A percentile compares a stretch with the other conserved stretches of the same genome.
phyloP scores from a whole-genome alignment of 2,888 invertebrate species.

The Eristalis arbustorum region DNA sequence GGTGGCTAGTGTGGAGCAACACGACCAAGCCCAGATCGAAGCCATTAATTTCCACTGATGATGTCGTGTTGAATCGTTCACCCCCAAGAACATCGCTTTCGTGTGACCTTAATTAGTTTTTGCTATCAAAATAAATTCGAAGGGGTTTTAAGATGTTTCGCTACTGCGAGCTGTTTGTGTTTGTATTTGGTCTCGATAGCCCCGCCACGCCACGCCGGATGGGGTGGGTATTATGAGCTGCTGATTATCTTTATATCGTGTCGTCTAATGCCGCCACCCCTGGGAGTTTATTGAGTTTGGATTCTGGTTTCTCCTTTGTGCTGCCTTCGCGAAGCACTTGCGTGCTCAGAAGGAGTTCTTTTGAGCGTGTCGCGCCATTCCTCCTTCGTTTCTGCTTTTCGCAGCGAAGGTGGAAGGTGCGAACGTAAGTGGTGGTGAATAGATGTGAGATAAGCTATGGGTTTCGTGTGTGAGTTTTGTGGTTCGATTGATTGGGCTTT shows the following conservation, averaged over 20 bases:
- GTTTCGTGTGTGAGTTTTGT: not conserved
- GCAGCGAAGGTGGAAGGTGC: not conserved
- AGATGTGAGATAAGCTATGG: conserved; percentile 26
- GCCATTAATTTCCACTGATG: conserved; percentile 62
- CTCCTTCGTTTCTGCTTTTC: not conserved
- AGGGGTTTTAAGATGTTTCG: conserved; percentile 28
- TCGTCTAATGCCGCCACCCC: conserved; percentile 40
- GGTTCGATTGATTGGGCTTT: not conserved
- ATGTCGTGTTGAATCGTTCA: conserved; percentile 65
- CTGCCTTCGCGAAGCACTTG: conserved; percentile 17
- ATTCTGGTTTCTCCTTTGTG: not conserved
- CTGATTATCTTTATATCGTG: conserved; percentile 65
- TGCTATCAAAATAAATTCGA: conserved; percentile 52
- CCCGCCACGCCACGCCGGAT: not conserved
- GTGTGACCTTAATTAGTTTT: conserved; percentile 69
- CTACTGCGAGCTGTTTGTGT: not conserved
- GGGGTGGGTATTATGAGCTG: conserved; percentile 28
- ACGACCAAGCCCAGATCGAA: conserved; percentile 61
- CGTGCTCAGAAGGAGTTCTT: conserved; percentile 38
- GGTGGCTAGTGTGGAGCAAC: conserved; percentile 23
- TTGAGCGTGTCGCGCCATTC: not conserved
- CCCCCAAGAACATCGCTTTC: conserved; percentile 62
- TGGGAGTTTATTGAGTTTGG: conserved; percentile 30
- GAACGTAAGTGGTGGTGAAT: not conserved
- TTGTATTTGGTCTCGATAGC: not conserved